Evolutionary conservation across 2,797 vertebrate genomes (phyloP), one percentile per base, ranked within the genome.

Genomic region (Sebastes reedi): DNA sequence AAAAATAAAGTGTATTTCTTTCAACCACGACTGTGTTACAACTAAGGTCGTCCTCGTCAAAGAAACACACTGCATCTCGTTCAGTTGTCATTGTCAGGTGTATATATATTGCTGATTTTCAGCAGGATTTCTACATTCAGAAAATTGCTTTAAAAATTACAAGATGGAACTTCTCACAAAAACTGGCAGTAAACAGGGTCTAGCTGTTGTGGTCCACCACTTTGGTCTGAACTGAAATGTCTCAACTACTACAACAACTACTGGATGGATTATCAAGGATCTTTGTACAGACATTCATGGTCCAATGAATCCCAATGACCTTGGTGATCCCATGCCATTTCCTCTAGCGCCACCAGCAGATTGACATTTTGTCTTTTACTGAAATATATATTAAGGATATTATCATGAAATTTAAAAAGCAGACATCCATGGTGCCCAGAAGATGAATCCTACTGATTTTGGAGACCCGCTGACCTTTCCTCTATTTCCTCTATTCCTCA

Each of bases 181-280:
- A 30, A 52, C 16, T 50, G 29, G 0, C 36, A 39, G 36, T 39
- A 39, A 14, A 59, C 50, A 25, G 25, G 5, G 12, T 2, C 1
- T 1, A 56, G 52, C 52, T 61, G 64, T 18, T 24, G 29, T n/a
- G 10, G 16, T 27, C 25, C 27, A 32, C 3, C 27, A 50, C 27
- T 52, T 32, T 18, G 20, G 20, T 16, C 25, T 20, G 2, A 34
- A 36, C n/a, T 34, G 50, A 69, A 56, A 56, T 56, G 10, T 56
- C 54, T 27, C 32, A 58, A 36, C 6, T 5, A 64, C 39, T 42
- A 42, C 39, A 39, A 14, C 14, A 3, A 46, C 14, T 46, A 46
- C 14, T 46, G 14, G 39, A 46, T 16, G 14, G 39, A 46, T 16
- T 46, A 18, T 7, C 14, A 46, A 1, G 39, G 0, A 16, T 0